A percentile compares a stretch with the other conserved stretches of the same genome.
Conservation (phyloP, 2,888 invertebrate species). For the Amphipyra tragopoginis region DNA sequence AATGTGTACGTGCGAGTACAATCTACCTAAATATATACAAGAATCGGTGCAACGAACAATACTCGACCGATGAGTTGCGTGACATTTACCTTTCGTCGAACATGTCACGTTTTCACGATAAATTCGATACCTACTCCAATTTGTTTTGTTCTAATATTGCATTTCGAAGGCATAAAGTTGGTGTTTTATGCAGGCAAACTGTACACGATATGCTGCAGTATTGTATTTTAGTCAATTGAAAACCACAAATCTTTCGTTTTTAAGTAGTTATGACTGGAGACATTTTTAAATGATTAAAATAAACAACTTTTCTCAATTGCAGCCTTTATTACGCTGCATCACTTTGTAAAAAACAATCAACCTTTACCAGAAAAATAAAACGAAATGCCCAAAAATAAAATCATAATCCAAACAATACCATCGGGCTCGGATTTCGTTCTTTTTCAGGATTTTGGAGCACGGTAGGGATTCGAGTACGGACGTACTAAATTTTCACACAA, state of each 20-base stretch:
- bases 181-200: constrained; percentile 42
- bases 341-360: constrained; percentile 14
- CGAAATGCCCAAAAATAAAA: constrained; percentile 30
- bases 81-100: constrained; percentile 60
- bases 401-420: constrained; percentile 41
- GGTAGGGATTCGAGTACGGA: constrained; percentile 46
- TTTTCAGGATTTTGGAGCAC: constrained; percentile 30
- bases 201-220: constrained; percentile 47
- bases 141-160: constrained; percentile 57
- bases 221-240: constrained; percentile 25
- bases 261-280: not conserved
- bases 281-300: too few relatives aligned
- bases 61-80: constrained; percentile 57
- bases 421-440: constrained; percentile 23
- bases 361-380: constrained; percentile 9
- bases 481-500: constrained; percentile 69
- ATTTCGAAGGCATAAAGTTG: constrained; percentile 40
- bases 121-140: constrained; percentile 50
- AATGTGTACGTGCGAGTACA: not conserved
- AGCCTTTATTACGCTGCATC: constrained; percentile 7
- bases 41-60: constrained; percentile 47
- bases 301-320: not conserved
- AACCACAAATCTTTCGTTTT: constrained; percentile 15
- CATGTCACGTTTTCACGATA: constrained; percentile 60
- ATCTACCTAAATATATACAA: constrained; percentile 15